phyloP scores from a whole-genome alignment of 2,797 vertebrate species.

The Rhinoraja longicauda region DNA sequence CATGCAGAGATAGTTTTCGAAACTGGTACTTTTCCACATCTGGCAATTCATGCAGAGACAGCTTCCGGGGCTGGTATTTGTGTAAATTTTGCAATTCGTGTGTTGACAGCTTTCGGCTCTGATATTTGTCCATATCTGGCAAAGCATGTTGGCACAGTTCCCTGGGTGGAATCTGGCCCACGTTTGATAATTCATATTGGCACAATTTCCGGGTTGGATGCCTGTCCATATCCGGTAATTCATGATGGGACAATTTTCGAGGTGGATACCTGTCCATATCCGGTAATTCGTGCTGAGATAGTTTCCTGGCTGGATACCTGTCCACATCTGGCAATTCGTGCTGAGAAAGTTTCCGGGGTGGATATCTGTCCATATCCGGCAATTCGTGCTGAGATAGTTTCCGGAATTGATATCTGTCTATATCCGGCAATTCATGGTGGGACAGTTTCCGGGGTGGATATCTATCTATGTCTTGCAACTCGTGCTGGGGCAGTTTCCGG shows the following conservation, averaged over 20 bases:
- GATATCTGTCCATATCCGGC: not conserved
- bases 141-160: not conserved
- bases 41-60: not conserved
- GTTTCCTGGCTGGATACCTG: not conserved
- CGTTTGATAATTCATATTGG: not conserved
- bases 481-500: not conserved
- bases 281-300: not conserved
- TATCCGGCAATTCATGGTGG: not conserved
- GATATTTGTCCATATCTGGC: constrained; percentile 89
- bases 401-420: not conserved
- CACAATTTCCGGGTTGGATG: not conserved
- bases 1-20: not conserved
- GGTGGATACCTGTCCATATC: not conserved
- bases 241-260: not conserved
- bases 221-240: not conserved
- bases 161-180: not conserved
- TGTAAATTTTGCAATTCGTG: constrained; percentile 38
- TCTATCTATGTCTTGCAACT: not conserved
- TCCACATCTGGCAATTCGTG: not conserved
- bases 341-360: not conserved
- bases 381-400: not conserved
- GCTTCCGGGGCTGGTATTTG: not conserved
- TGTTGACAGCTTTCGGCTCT: constrained; percentile 64
- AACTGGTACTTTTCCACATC: not conserved
- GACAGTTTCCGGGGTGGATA: not conserved